Evolutionary conservation across 2,888 invertebrate species (phyloP).

Genomic region (Cylindroiulus punctatus): DNA sequence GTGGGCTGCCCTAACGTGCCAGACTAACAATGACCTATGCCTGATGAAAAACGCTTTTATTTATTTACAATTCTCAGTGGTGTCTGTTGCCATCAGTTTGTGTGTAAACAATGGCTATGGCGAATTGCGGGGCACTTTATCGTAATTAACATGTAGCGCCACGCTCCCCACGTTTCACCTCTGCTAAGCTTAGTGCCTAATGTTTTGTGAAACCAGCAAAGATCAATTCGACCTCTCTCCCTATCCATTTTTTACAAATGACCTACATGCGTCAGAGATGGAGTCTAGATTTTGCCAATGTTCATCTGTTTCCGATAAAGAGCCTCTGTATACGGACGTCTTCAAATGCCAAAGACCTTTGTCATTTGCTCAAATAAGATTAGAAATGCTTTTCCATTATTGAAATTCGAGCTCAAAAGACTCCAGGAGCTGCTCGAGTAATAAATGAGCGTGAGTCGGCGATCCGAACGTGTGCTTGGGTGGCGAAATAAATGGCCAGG

Average conservation of each 20-base stretch:
- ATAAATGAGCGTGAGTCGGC: conserved; percentile 43
- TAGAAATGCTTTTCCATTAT: conserved; percentile 33
- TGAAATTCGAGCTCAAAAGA: conserved; percentile 39
- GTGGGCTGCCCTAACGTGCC: background rate
- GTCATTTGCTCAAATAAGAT: conserved; percentile 43
- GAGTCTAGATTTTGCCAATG: conserved; percentile 18
- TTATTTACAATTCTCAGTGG: conserved; percentile 34
- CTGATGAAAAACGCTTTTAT: background rate
- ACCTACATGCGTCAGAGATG: conserved; percentile 45
- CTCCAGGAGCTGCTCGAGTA: background rate
- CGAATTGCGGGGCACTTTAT: background rate
- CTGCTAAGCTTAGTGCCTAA: conserved; percentile 1
- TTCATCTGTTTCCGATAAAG: conserved; percentile 28
- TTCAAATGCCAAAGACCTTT: conserved; percentile 41
- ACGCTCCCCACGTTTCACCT: background rate
- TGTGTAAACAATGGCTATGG: background rate
- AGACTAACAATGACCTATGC: conserved; percentile 14
- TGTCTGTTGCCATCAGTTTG: background rate
- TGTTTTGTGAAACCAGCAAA: conserved; percentile 35
- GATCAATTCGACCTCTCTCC: background rate
- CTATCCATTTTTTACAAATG: background rate
- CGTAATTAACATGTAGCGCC: conserved; percentile 34
- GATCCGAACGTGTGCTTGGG: background rate
- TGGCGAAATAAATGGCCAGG: background rate
- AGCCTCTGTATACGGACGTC: background rate